These are phyloP conservation scores for Allolobophora icterica DNA, from an alignment of 2,888 invertebrate species.

Conservation along the genomic window DNA sequence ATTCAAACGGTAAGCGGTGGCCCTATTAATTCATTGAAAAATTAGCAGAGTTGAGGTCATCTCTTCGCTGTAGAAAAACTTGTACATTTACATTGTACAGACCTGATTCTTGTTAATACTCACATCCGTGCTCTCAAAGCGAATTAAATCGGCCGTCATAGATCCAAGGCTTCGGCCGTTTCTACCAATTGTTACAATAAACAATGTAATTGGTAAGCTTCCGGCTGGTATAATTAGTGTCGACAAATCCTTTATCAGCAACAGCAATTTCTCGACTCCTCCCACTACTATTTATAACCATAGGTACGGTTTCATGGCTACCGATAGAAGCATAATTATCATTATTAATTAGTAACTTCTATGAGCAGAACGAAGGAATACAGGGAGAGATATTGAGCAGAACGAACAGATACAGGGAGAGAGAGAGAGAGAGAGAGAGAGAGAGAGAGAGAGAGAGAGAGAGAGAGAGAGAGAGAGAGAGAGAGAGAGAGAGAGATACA, in stretches of 20 bases:
- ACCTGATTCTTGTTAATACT: background rate
- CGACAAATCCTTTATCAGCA: background rate
- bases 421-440: no score
- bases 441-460: no score
- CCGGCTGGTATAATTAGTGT: background rate
- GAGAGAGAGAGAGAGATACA: no score
- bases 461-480: no score
- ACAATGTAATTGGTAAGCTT: background rate
- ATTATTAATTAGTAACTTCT: no score
- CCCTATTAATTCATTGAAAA: no score
- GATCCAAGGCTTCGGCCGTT: no score
- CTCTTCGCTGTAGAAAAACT: no score
- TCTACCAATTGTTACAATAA: background rate
- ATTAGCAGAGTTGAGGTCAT: no score
- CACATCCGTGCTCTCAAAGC: background rate
- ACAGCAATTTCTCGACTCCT: background rate
- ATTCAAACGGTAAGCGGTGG: no score
- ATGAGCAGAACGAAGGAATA: background rate
- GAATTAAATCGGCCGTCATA: background rate
- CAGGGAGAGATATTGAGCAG: background rate
- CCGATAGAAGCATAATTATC: background rate
- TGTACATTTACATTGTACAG: no score
- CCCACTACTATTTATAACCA: background rate
- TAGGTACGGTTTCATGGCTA: background rate
- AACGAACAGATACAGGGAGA: background rate